Evolutionary conservation across 92 coral and sea anemone species (phyloP), one percentile per base, ranked within the genome.

Genomic region (Virgularia gustaviana): DNA sequence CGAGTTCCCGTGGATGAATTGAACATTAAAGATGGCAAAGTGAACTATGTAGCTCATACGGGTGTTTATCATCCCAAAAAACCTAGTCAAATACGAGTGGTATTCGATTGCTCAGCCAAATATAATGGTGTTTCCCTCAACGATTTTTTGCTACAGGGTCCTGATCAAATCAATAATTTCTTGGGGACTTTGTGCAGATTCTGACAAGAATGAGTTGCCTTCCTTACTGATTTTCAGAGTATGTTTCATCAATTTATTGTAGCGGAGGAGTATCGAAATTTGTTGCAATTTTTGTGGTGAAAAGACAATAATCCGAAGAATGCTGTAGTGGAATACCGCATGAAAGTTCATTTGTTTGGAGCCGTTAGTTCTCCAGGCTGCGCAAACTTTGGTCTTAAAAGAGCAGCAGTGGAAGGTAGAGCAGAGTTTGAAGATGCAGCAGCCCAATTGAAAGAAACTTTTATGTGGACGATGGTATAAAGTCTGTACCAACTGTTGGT

Each of bases 321-420:
- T 11, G 71, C 38, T 22, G 9, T 10, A 0, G 47, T 37, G 29
- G 88, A 87, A 22, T 80, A 87, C 54, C 76, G 81, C 24, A 88
- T 85, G 85, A 85, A 78, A 78, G 87, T 81, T 7, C 85, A 88
- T 76, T 44, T 88, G 0, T 81, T 81, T 52, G 89, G 86, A 2
- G 88, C 88, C 15, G 76, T 74, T 2, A 77, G 76, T 2, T 88
- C 85, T 6, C 83, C 89, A 22, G 89, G 82, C 13, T 88, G 89
- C 35, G 82, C 87, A 13, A 84, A 84, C 72, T 73, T 80, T 67
- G 83, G 47, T 4, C 45, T 64, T 3, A 64, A 10, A 41, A 9
- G 53, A 64, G 53, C 71, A n/a, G 71, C 71, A 19, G 53, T 38
- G 9, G 71, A 64, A 9, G 47, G 53, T 23, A 54, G 43, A 39